Evolutionary conservation across 2,113 vertebrate genomes (phyloP).

Genomic region (Oceanodroma tethys): DNA sequence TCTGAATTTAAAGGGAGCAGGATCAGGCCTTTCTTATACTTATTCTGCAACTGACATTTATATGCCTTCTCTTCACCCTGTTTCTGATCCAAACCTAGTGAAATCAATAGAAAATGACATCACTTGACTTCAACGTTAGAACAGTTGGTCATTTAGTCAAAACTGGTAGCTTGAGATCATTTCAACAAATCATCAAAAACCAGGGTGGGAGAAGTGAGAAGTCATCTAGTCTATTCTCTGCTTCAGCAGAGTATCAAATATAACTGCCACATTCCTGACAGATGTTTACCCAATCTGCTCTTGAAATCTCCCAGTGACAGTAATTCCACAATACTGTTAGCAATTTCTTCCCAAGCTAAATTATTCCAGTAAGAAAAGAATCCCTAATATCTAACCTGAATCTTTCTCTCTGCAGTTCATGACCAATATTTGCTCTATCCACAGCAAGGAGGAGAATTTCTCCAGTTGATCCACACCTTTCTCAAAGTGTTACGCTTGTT

Average conservation of each 20-base stretch:
- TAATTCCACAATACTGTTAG: neutral
- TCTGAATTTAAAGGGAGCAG: neutral
- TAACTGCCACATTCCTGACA: conserved; percentile 18
- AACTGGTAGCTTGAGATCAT: neutral
- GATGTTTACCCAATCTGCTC: conserved; percentile 47
- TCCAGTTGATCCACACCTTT: neutral
- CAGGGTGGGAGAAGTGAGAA: conserved; percentile 40
- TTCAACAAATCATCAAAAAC: conserved; percentile 21
- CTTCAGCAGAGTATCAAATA: conserved; percentile 22
- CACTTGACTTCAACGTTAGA: neutral
- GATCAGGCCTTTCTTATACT: neutral
- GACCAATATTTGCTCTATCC: neutral
- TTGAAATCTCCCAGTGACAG: conserved; percentile 1
- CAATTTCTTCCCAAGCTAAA: neutral
- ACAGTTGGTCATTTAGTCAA: conserved; percentile 26
- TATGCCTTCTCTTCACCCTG: neutral
- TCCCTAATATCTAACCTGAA: neutral
- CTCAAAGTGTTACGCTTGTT: neutral
- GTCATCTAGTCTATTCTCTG: conserved; percentile 9
- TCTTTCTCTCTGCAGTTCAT: neutral
- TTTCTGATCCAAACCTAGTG: neutral
- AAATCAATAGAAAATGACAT: neutral
- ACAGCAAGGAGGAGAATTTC: neutral
- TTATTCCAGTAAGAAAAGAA: neutral
- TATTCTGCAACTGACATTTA: neutral